Base-by-base conservation (phyloP, 2,888 invertebrate genomes). In the Dryocosmus kuriphilus region DNA sequence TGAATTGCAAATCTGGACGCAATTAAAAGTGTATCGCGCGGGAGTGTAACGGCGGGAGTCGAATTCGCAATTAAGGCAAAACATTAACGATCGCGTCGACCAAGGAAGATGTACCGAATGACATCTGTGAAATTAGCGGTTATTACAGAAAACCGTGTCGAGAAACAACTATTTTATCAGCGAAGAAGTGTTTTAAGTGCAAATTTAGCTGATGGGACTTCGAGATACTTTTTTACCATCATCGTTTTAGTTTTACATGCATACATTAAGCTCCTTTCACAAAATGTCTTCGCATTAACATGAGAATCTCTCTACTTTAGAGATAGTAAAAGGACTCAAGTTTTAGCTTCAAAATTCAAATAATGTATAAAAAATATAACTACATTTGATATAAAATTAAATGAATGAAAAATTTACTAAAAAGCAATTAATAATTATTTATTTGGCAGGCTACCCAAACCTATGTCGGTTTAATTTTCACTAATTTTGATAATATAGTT, bases 1-100 rank as follows among this genome's bases (percentile, higher is more conserved):
- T 88, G 86, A 86, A 88, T 88, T 88, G 88, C 85, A 88, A 88
- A 88, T 88, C 83, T 76, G 83, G 82, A 83, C 84, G 86, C 88
- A 88, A 88, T 88, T 88, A 88, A 88, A 88, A 88, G 85, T 86
- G 84, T 86, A 87, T 88, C 86, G 86, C 80, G 79, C 80, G 81
- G 77, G 82, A 81, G 84, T 81, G 73, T 65, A 79, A 81, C 77
- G 85, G 77, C 80, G 77, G 85, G 77, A 79, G 78, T 82, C 78
- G 86, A 85, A 85, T 88, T 83, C 81, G 86, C 87, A 88, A 87
- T 87, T 87, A 87, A 87, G 85, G 82, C 83, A 84, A 85, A 86
- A 86, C 85, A 85, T 87, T 88, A 87, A 86, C 87, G 86, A 87
- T 85, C 84, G 74, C 60, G 77, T 75, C 61, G 51, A 55, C 74